Conservation (phyloP, 2,113 vertebrate species). For the Lamprologus ornatipinnis region DNA sequence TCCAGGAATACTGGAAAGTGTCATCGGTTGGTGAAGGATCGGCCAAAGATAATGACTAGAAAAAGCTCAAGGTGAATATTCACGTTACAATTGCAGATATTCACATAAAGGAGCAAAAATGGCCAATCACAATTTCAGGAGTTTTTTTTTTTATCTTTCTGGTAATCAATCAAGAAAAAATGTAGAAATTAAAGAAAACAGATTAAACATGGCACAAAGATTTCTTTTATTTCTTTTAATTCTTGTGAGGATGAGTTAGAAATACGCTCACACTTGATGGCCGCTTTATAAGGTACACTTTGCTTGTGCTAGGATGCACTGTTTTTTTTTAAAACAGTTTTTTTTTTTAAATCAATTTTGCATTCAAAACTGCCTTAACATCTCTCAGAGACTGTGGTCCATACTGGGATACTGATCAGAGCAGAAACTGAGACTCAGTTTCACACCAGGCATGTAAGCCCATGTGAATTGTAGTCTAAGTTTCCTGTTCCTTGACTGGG, state of each 20-base stretch:
- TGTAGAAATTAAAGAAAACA: background rate
- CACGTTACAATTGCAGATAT: background rate
- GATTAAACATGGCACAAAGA: background rate
- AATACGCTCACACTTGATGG: background rate
- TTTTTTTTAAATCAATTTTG: accelerated
- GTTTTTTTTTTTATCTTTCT: accelerated
- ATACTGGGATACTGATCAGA: background rate
- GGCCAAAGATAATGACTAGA: background rate
- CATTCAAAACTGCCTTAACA: background rate
- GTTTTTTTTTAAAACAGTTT: background rate
- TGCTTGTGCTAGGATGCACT: background rate
- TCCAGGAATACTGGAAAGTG: background rate
- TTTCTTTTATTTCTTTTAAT: background rate
- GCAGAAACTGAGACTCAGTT: background rate
- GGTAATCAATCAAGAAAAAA: background rate
- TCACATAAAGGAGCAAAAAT: background rate
- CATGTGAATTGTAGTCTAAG: background rate
- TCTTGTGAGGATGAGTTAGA: background rate
- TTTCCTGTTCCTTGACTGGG: background rate
- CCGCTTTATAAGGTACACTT: background rate
- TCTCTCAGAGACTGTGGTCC: background rate
- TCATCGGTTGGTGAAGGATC: background rate
- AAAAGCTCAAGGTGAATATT: background rate
- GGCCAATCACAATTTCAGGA: background rate
- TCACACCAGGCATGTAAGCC: background rate